A percentile compares a stretch with the other conserved stretches of the same genome.
These are phyloP conservation scores for Cephalopachus bancanus DNA, from an alignment of 2,797 vertebrate genomes.

Conservation along the genomic window DNA sequence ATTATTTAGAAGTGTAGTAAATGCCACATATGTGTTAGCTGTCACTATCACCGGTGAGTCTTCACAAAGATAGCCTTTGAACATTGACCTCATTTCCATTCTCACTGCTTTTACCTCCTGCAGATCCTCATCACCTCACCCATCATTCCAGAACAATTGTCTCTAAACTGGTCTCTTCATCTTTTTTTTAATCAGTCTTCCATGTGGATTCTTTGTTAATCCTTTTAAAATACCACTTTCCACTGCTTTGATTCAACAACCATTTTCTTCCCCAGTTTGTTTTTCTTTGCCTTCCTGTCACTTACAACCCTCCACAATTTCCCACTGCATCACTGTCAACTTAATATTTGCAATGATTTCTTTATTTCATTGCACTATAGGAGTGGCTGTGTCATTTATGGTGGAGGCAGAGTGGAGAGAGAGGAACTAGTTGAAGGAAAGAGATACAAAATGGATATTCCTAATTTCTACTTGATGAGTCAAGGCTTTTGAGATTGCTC, in stretches of 20 bases:
- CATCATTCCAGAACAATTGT: neutral
- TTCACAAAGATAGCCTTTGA: neutral
- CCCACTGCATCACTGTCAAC: neutral
- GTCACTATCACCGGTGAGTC: neutral
- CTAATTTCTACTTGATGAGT: neutral
- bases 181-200: neutral
- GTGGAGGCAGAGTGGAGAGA: neutral
- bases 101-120: neutral
- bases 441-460: neutral
- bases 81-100: neutral
- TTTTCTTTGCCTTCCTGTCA: neutral
- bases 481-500: neutral
- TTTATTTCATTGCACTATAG: neutral
- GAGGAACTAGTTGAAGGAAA: neutral
- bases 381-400: neutral
- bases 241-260: neutral
- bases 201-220: neutral
- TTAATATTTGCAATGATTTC: neutral
- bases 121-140: neutral
- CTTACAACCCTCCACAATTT: neutral
- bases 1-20: neutral
- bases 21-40: neutral
- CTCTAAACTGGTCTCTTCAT: neutral
- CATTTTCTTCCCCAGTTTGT: neutral
- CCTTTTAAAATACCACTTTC: conserved; percentile 13